Evolutionary conservation across 2,113 vertebrate genomes (phyloP), one percentile per base, ranked within the genome.

Genomic region (Syngnathus scovelli): DNA sequence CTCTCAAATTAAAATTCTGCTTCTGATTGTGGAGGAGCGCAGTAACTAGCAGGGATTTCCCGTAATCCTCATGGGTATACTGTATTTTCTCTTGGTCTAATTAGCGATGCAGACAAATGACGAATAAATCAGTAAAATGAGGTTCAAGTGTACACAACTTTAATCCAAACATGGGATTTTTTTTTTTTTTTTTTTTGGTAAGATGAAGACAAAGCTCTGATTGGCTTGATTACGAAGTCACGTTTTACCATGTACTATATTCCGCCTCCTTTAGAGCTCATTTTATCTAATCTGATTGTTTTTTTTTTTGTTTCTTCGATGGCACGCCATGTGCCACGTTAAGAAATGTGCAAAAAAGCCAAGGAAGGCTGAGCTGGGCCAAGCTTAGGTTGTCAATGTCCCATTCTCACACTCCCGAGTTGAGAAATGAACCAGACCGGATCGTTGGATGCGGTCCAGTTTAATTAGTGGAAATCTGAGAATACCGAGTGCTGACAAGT

Each of bases 381-480:
- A 16, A 58, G 13, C 1, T 16, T 36, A 83, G 74, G 83, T 71
- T 85, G 81, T 68, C 72, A 67, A 21, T 37, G 71, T 39, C 61
- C 72, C 67, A 68, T 64, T 61, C 55, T 79, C 64, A 55, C 74
- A 72, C 81, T 87, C 79, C 19, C 15, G 74, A 62, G 70, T 70
- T 71, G 68, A 75, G 76, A 80, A 71, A 85, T 79, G 68, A 78
- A 80, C 72, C 78, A 27, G 69, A 58, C 66, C 67, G 76, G 80
- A 74, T 78, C 44, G 67, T 81, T 89, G 87, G 83, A 87, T 80
- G 69, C 76, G 70, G 74, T 89, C 88, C 87, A 89, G 72, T 85
- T 89, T 90, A 86, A 90, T 91, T 87, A 89, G 79, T 81, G 70
- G 75, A 78, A 72, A 78, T 79, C 63, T 69, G 83, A 70, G 77